Evolutionary conservation across 2,113 vertebrate species (phyloP).

Genomic region (Dipodomys merriami): DNA sequence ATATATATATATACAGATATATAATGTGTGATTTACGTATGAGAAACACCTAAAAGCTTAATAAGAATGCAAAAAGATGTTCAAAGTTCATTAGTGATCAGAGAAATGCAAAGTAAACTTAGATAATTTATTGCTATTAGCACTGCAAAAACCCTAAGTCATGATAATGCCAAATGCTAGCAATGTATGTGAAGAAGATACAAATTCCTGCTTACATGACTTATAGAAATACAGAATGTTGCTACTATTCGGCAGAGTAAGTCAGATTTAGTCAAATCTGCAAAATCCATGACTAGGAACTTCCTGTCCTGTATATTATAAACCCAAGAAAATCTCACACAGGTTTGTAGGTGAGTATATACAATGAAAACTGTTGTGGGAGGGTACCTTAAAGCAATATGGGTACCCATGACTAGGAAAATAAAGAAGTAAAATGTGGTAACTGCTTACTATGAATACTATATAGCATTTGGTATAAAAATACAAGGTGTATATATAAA

Average conservation of each 20-base stretch:
- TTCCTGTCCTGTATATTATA: background rate
- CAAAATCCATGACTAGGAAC: background rate
- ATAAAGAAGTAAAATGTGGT: background rate
- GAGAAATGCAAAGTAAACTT: slow-evolving; percentile 6
- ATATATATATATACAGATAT: too few species aligned
- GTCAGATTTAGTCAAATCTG: background rate
- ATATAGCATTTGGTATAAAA: background rate
- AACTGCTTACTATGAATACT: background rate
- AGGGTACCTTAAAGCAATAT: background rate
- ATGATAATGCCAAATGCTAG: background rate
- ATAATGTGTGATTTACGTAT: background rate
- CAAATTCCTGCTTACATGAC: background rate
- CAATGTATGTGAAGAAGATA: background rate
- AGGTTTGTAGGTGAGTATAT: background rate
- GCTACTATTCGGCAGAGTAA: background rate
- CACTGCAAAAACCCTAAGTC: background rate
- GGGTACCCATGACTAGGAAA: background rate
- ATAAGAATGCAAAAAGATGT: background rate
- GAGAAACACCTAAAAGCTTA: background rate
- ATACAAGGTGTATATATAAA: background rate
- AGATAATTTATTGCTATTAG: background rate
- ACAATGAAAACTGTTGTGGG: background rate
- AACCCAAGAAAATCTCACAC: background rate
- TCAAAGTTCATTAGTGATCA: background rate
- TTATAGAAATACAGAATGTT: background rate